Percentiles rank a stretch among this genome's conserved stretches.
These are phyloP conservation scores for Cynopterus sphinx DNA, from an alignment of 2,797 vertebrate species.

Conservation along the genomic window DNA sequence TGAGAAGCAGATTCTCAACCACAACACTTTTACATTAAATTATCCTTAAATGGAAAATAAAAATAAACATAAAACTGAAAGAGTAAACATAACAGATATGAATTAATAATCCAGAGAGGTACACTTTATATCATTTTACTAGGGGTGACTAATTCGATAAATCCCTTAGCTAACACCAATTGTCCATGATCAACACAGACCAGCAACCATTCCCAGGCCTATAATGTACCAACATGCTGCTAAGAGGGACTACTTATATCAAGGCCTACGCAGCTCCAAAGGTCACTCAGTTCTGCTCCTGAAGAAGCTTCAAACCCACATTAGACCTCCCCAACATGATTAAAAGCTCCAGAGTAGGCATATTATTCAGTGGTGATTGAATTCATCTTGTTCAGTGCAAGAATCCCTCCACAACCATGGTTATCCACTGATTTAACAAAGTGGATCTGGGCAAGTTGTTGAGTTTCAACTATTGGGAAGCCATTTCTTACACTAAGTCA, in stretches of 20 bases:
- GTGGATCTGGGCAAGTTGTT: neutral
- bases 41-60: slow-evolving; percentile 42
- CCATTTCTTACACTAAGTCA: neutral
- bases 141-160: slow-evolving; percentile 60
- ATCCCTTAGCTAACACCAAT: slow-evolving; percentile 61
- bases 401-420: neutral
- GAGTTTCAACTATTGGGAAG: neutral
- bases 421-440: neutral
- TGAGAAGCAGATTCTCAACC: neutral
- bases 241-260: neutral
- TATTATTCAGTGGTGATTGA: neutral
- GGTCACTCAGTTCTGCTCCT: neutral
- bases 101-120: slow-evolving; percentile 41
- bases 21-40: neutral
- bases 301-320: neutral
- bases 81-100: slow-evolving; percentile 13
- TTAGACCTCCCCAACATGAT: neutral
- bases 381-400: neutral
- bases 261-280: neutral
- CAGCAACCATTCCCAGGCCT: slow-evolving; percentile 1
- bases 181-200: slow-evolving; percentile 61
- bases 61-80: slow-evolving; percentile 54
- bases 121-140: slow-evolving; percentile 49
- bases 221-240: neutral
- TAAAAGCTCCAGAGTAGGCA: neutral